Evolutionary conservation across 2,797 vertebrate genomes (phyloP).

Genomic region (Ctenosaura bakeri): DNA sequence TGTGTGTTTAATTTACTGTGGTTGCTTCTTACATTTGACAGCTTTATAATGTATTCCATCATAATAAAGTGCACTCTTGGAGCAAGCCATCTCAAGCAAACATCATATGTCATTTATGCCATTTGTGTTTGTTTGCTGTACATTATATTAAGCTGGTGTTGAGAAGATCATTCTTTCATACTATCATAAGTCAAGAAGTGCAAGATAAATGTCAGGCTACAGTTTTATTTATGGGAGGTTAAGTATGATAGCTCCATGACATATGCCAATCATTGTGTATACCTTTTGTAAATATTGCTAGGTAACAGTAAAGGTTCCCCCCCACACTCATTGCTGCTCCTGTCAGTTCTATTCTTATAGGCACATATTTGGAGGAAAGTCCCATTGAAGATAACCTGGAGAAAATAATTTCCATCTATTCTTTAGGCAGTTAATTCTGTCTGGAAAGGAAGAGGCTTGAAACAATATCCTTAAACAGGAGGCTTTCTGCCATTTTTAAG

Average conservation of each 20-base stretch:
- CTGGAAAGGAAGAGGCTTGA: conserved; percentile 2
- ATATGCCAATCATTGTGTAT: neutral
- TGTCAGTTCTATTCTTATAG: conserved; percentile 1
- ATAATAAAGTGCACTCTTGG: neutral
- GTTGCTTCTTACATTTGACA: neutral
- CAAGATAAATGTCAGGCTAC: conserved; percentile 24
- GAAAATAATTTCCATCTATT: neutral
- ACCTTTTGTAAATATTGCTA: conserved; percentile 28
- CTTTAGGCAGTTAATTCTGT: conserved; percentile 1
- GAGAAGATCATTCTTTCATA: conserved; percentile 29
- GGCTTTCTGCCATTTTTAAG: neutral
- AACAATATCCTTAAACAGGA: conserved; percentile 14
- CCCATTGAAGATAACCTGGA: neutral
- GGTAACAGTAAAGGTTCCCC: neutral
- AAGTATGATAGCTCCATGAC: conserved; percentile 32
- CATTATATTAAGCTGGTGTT: conserved; percentile 38
- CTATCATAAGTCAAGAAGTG: conserved; percentile 26
- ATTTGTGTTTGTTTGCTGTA: conserved; percentile 44
- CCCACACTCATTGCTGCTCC: neutral
- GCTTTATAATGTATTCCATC: conserved; percentile 17
- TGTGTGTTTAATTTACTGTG: conserved; percentile 13
- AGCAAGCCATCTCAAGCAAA: conserved; percentile 36
- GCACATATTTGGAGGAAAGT: neutral
- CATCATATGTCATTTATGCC: conserved; percentile 12
- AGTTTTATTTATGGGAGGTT: conserved; percentile 12